Percentiles rank a stretch among this genome's conserved stretches.
Conservation (phyloP, 2,888 invertebrate species). For the Dicyrtomina minuta region DNA sequence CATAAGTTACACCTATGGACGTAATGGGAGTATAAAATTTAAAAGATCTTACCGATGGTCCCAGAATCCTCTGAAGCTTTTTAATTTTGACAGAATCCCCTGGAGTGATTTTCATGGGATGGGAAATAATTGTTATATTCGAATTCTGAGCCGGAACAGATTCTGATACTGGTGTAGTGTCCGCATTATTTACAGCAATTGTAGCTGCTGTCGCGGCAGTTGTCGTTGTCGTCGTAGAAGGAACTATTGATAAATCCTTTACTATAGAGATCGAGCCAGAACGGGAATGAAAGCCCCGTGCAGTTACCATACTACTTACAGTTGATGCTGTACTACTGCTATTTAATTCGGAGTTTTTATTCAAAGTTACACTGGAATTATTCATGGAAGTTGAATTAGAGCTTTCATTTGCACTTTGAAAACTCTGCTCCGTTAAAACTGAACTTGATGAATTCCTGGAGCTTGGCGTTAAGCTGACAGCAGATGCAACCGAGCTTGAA, state of each 20-base stretch:
- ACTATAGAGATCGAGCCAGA: too few species aligned
- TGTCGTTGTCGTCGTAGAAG: too few species aligned
- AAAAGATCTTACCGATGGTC: slow-evolving; percentile 45
- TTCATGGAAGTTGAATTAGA: neutral
- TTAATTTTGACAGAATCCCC: slow-evolving; percentile 47
- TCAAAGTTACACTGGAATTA: too few species aligned
- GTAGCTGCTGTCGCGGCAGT: neutral
- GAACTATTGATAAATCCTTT: too few species aligned
- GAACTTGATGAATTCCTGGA: too few species aligned
- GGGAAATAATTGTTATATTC: neutral
- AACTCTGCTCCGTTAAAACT: too few species aligned
- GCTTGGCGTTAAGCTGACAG: neutral
- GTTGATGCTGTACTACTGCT: too few species aligned
- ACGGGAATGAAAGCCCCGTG: too few species aligned
- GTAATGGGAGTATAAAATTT: too few species aligned
- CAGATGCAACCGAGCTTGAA: slow-evolving; percentile 2
- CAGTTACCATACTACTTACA: too few species aligned
- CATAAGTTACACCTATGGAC: neutral
- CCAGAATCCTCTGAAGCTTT: slow-evolving; percentile 50
- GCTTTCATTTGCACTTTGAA: too few species aligned
- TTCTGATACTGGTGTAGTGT: neutral
- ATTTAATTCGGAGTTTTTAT: slow-evolving; percentile 22
- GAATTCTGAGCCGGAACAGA: neutral
- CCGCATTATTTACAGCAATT: neutral
- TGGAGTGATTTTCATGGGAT: neutral